Conservation (phyloP, 2,797 vertebrate species). For the Sciaenops ocellatus region DNA sequence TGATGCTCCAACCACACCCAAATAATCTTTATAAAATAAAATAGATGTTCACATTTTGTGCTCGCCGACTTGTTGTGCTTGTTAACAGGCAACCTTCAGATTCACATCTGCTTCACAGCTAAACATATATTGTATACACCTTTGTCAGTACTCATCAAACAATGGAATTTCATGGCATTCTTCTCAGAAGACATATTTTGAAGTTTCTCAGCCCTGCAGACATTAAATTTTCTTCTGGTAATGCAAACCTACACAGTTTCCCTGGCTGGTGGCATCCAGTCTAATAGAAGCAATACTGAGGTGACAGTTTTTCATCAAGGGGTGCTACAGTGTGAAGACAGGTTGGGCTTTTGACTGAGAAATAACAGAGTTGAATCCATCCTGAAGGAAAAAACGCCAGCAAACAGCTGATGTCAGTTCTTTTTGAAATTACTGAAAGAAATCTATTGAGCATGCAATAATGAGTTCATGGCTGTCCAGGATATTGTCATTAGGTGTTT, state of each 20-base stretch:
- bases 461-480: conserved; percentile 29
- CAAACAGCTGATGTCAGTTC: conserved; percentile 39
- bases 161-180: neutral
- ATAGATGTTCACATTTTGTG: neutral
- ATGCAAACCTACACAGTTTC: conserved; percentile 35
- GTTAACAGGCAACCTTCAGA: conserved; percentile 16
- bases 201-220: conserved; percentile 24
- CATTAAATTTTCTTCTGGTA: conserved; percentile 18
- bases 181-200: conserved; percentile 8
- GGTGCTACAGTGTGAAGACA: conserved; percentile 41
- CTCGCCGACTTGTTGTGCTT: neutral
- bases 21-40: conserved; percentile 8
- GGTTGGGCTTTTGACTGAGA: conserved; percentile 44
- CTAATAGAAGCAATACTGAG: conserved; percentile 58
- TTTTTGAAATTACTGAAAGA: conserved; percentile 31
- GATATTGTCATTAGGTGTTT: conserved; percentile 31
- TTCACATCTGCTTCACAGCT: conserved; percentile 19
- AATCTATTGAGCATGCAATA: conserved; percentile 30
- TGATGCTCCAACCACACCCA: conserved; percentile 57
- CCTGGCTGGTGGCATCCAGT: conserved; percentile 8
- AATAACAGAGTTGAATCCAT: conserved; percentile 37
- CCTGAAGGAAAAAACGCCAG: conserved; percentile 31
- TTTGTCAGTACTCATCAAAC: conserved; percentile 16
- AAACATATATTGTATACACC: neutral
- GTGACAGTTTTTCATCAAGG: conserved; percentile 68